Base-by-base conservation (phyloP, 2,888 invertebrate genomes). In the Lasius platythorax region DNA sequence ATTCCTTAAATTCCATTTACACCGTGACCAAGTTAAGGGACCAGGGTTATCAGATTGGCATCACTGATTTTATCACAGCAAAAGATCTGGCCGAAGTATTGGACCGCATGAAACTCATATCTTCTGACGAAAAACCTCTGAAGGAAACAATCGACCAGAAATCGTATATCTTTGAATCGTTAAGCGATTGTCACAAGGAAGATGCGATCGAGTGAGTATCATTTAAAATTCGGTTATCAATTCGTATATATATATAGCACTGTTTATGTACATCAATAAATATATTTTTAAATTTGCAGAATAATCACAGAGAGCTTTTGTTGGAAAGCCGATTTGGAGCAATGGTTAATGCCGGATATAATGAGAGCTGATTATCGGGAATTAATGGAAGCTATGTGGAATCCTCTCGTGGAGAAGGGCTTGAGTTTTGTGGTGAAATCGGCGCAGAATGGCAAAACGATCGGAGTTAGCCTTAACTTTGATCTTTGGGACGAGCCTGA, bases 271-370 rank as follows among this genome's bases (percentile, higher is more conserved):
- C 3, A 15, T 12, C 3, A 0, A 11, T 53, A 5, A 37, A 43
- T 28, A 46, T 46, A 23, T 18, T 33, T 50, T 61, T 2, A 40
- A 63, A 72, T 83, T 74, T 66, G 0, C 66, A 98, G 98, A 83
- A 98, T 98, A 95, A 97, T 98, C 85, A 97, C 97, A 0, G 96
- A 97, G 6, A 98, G 98, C 93, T 98, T 98, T 95, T 97, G 97
- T 94, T 96, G 96, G 92, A 98, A 98, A 95, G 98, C 98, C 0
- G 98, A 98, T 93, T 93, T 98, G 90, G 98, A 98, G 92, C 96
- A 97, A 93, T 98, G 97, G 96, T 94, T 98, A 23, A 96, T 97
- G 87, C 97, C 97, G 2, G 96, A 97, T 84, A 97, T 98, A 28
- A 95, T 96, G 11, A 95, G 96, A 8, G 94, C 95, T 0, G 98